Evolutionary conservation across 2,113 vertebrate species (phyloP).

Genomic region (Lathamus discolor): DNA sequence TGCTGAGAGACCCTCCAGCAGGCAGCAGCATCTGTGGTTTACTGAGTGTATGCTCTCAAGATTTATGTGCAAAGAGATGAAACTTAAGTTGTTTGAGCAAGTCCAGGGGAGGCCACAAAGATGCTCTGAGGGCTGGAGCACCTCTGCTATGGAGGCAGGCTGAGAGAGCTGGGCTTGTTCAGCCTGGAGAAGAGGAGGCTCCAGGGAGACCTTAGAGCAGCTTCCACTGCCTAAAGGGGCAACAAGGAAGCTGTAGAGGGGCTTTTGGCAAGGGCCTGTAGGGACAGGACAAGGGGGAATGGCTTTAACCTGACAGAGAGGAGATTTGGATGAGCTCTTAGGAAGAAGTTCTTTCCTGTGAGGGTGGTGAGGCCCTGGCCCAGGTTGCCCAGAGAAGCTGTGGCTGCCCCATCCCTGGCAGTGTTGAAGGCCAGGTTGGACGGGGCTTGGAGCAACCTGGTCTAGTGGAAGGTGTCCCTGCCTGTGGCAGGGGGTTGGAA

Average conservation of each 20-base stretch:
- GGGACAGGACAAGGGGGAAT: not conserved
- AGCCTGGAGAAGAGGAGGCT: not conserved
- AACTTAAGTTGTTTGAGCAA: not conserved
- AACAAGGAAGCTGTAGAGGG: not conserved
- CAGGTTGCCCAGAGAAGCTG: not conserved
- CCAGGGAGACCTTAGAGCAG: not conserved
- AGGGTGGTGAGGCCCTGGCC: not conserved
- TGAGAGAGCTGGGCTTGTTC: not conserved
- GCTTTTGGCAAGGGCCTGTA: accelerated
- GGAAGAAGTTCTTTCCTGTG: not conserved
- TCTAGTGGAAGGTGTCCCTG: not conserved
- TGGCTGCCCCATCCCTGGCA: not conserved
- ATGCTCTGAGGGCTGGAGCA: not conserved
- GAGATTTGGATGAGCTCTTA: not conserved
- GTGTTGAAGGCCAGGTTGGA: not conserved
- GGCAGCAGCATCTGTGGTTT: not conserved
- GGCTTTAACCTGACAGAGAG: accelerated
- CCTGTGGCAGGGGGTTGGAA: not conserved
- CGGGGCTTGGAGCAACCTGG: accelerated
- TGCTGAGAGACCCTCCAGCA: not conserved
- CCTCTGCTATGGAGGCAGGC: not conserved
- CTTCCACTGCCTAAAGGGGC: not conserved
- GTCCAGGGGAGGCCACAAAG: not conserved
- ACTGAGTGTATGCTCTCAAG: too few relatives aligned
- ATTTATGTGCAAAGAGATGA: not conserved